phyloP scores from a whole-genome alignment of 1,140 invertebrate genomes.

The Euura saliciscinereae region DNA sequence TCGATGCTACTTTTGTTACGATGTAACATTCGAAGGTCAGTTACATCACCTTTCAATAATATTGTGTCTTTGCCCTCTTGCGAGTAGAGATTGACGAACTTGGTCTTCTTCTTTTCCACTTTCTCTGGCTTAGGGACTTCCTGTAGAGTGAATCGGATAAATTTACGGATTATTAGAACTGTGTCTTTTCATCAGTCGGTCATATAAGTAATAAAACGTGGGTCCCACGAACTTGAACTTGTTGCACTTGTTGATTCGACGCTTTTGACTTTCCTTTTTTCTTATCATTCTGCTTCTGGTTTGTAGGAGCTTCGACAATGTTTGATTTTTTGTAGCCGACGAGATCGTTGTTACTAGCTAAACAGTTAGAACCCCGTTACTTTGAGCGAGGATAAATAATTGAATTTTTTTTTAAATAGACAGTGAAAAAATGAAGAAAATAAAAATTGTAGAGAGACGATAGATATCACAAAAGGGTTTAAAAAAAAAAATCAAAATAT shows the following conservation, averaged over 20 bases:
- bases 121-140: constrained; percentile 41
- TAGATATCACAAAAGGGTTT: too few species aligned
- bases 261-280: constrained; percentile 45
- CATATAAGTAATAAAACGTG: too few species aligned
- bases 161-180: constrained; percentile 18
- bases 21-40: constrained; percentile 8
- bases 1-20: background rate
- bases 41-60: constrained; percentile 66
- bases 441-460: too few species aligned
- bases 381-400: too few species aligned
- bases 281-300: constrained; percentile 40
- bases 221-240: too few species aligned
- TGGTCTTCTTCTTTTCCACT: constrained; percentile 72
- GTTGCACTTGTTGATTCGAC: constrained; percentile 14
- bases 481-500: background rate
- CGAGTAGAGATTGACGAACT: constrained; percentile 78
- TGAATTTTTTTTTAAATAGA: background rate
- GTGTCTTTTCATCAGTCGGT: background rate
- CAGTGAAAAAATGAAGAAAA: too few species aligned
- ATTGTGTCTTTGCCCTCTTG: constrained; percentile 71
- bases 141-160: background rate
- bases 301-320: constrained; percentile 22
- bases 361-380: too few species aligned
- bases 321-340: constrained; percentile 37
- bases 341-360: constrained; percentile 30